phyloP scores from a whole-genome alignment of 2,113 vertebrate genomes.

The Apistogramma diplotaenia region DNA sequence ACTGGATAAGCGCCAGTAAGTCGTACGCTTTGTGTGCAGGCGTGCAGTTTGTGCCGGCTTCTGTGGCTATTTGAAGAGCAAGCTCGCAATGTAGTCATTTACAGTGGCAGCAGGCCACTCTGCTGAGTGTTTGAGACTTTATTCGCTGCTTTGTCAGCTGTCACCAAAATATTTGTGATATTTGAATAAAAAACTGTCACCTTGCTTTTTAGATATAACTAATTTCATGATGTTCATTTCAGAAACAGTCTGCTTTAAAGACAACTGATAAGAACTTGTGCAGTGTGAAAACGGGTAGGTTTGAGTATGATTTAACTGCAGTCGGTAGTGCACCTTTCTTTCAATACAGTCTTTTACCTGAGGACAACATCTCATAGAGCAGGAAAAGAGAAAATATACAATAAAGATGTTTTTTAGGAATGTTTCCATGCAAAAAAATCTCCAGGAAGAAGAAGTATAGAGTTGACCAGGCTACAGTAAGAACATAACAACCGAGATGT shows the following conservation, averaged over 20 bases:
- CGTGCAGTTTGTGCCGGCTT: neutral
- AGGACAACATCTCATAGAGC: neutral
- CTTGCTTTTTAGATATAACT: too few relatives aligned
- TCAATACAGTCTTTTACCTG: neutral
- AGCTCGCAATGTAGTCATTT: neutral
- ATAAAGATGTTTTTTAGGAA: neutral
- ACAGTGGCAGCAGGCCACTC: neutral
- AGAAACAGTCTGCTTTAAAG: neutral
- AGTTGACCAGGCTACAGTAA: neutral
- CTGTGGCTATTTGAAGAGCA: constrained; percentile 6
- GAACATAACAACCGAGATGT: neutral
- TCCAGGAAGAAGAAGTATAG: neutral
- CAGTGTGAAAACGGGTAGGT: neutral
- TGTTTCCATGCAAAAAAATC: neutral
- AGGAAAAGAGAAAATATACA: neutral
- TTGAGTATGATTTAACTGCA: neutral
- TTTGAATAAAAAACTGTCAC: accelerated
- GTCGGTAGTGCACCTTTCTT: neutral
- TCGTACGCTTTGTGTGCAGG: neutral
- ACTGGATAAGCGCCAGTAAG: constrained; percentile 27
- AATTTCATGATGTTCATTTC: neutral
- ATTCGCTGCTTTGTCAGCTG: neutral
- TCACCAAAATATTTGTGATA: neutral
- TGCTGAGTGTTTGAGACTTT: neutral
- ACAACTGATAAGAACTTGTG: neutral